phyloP scores from a whole-genome alignment of 2,113 vertebrate species.

The Excalfactoria chinensis region DNA sequence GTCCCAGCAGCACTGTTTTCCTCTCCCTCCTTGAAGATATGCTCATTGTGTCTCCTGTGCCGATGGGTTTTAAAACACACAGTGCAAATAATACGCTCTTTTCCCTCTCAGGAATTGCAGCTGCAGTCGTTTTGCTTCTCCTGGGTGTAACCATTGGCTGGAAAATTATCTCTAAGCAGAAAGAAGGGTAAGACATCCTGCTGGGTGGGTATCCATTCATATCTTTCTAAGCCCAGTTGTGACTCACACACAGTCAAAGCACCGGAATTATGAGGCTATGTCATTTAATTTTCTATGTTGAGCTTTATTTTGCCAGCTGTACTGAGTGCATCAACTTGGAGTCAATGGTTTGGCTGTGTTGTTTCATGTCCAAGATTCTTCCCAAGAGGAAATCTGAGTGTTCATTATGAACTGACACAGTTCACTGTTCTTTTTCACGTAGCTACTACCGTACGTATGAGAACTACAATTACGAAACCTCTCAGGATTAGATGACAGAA shows the following conservation, averaged over 20 bases:
- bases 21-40: neutral
- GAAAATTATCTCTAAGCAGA: slow-evolving; percentile 55
- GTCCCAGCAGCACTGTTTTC: neutral
- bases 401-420: neutral
- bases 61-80: neutral
- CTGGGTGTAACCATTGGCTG: slow-evolving; percentile 5
- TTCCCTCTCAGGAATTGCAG: neutral
- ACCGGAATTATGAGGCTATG: too few relatives aligned
- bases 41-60: fast-evolving
- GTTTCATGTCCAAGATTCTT: neutral
- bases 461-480: neutral
- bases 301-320: neutral
- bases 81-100: fast-evolving
- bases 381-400: neutral
- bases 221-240: neutral
- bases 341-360: fast-evolving
- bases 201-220: neutral
- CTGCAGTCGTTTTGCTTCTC: slow-evolving; percentile 14
- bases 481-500: neutral
- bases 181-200: slow-evolving; percentile 52
- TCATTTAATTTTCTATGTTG: neutral
- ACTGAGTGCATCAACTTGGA: neutral
- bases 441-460: slow-evolving; percentile 31
- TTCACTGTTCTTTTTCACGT: neutral
- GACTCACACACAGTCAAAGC: neutral